A percentile compares a stretch with the other conserved stretches of the same genome.
phyloP scores from a whole-genome alignment of 2,113 vertebrate species.

The Hydropotes inermis region DNA sequence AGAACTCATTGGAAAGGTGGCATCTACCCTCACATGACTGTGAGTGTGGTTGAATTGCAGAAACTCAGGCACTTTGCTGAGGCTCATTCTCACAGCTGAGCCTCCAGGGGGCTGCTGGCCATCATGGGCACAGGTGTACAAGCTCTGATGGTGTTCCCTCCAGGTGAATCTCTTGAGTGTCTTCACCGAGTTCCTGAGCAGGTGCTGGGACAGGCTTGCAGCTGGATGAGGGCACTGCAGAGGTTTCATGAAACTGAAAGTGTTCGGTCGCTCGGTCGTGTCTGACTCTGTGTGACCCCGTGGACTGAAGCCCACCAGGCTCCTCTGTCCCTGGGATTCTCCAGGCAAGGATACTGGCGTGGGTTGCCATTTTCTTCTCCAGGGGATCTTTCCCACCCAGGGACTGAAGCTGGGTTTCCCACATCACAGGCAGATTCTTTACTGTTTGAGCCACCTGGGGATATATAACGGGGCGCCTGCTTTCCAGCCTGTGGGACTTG shows the following conservation, averaged over 20 bases:
- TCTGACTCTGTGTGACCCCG: not conserved
- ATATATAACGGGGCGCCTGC: accelerated
- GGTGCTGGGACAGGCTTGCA: not conserved
- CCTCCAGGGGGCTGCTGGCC: not conserved
- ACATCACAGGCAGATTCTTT: not conserved
- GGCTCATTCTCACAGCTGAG: not conserved
- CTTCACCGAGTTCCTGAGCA: not conserved
- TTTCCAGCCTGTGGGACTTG: not conserved
- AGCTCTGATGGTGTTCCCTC: not conserved
- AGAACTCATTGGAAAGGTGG: not conserved
- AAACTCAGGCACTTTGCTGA: not conserved
- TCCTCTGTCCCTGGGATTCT: not conserved
- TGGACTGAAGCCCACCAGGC: not conserved
- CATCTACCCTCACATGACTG: too few relatives aligned
- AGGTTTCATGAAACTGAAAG: not conserved
- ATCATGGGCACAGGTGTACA: not conserved
- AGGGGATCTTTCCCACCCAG: not conserved
- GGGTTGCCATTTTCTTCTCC: not conserved
- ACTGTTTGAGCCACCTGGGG: not conserved
- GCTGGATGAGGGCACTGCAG: not conserved
- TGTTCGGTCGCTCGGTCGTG: not conserved
- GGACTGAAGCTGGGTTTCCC: too few relatives aligned
- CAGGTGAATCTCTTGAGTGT: too few relatives aligned
- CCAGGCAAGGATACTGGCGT: not conserved
- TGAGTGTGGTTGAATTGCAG: accelerated